Percentiles rank a stretch among this genome's conserved stretches.
Evolutionary conservation across 2,888 invertebrate species (phyloP).

Genomic region (Sinodicranocentrus sp.): DNA sequence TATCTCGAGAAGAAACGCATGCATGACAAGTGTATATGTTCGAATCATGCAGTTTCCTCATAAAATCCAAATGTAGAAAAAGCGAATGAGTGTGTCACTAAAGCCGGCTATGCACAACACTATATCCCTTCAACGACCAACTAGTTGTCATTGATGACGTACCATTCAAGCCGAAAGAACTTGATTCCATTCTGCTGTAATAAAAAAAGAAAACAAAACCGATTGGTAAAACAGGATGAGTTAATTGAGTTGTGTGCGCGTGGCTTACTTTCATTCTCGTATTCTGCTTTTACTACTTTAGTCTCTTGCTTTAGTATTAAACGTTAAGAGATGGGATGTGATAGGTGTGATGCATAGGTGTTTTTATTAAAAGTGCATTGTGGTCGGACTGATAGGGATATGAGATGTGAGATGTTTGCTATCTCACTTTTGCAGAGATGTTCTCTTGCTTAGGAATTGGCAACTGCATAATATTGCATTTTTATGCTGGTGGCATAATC

Average conservation of each 20-base stretch:
- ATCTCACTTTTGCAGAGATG: too few species aligned
- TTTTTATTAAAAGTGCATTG: too few species aligned
- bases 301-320: too few species aligned
- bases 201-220: slow-evolving; percentile 6
- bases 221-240: slow-evolving; percentile 33
- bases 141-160: slow-evolving; percentile 17
- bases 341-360: background rate
- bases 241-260: slow-evolving; percentile 19
- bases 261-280: slow-evolving; percentile 36
- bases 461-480: too few species aligned
- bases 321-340: too few species aligned
- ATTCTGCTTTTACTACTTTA: background rate
- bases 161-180: background rate
- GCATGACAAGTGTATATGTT: too few species aligned
- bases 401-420: background rate
- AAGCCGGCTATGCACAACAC: slow-evolving; percentile 3
- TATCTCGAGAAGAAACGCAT: too few species aligned
- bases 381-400: background rate
- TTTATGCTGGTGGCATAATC: background rate
- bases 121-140: background rate
- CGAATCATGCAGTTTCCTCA: too few species aligned
- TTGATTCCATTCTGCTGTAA: slow-evolving; percentile 16
- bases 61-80: background rate
- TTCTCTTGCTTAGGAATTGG: too few species aligned
- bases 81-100: slow-evolving; percentile 13